Evolutionary conservation across 1,140 invertebrate genomes (phyloP).

Genomic region (Mesaphorura yosii): DNA sequence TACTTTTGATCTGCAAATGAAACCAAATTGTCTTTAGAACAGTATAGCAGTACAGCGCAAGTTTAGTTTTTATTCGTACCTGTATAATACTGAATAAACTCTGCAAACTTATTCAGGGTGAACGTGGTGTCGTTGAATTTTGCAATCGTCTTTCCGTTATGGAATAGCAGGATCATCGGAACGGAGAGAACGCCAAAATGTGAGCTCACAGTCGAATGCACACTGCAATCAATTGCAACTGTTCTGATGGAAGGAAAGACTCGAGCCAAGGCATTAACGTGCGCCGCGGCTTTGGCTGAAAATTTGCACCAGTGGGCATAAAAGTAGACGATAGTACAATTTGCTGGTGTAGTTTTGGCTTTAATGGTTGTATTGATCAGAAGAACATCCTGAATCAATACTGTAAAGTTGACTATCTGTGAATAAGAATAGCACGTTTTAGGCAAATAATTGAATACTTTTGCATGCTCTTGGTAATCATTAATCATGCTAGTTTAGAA

Average conservation of each 20-base stretch:
- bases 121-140: conserved; percentile 78
- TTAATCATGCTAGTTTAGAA: no score
- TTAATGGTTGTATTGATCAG: conserved; percentile 42
- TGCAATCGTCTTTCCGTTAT: conserved; percentile 74
- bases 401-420: conserved; percentile 41
- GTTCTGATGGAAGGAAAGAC: conserved; percentile 76
- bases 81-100: conserved; percentile 70
- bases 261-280: conserved; percentile 71
- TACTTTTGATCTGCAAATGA: conserved; percentile 27
- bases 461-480: no score
- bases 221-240: conserved; percentile 77
- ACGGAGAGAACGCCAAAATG: conserved; percentile 89
- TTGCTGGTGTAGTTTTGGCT: conserved; percentile 42
- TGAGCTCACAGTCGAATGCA: conserved; percentile 62
- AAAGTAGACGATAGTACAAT: conserved; percentile 74
- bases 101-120: conserved; percentile 62
- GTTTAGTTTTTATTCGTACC: conserved; percentile 37
- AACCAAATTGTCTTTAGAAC: conserved; percentile 3
- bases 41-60: not conserved
- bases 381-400: conserved; percentile 41
- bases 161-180: conserved; percentile 81
- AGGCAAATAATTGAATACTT: no score
- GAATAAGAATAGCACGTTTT: no score
- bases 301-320: conserved; percentile 82
- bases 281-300: conserved; percentile 72